Evolutionary conservation across 2,888 invertebrate species (phyloP), one percentile per base, ranked within the genome.

Genomic region (Drosophila picticornis): DNA sequence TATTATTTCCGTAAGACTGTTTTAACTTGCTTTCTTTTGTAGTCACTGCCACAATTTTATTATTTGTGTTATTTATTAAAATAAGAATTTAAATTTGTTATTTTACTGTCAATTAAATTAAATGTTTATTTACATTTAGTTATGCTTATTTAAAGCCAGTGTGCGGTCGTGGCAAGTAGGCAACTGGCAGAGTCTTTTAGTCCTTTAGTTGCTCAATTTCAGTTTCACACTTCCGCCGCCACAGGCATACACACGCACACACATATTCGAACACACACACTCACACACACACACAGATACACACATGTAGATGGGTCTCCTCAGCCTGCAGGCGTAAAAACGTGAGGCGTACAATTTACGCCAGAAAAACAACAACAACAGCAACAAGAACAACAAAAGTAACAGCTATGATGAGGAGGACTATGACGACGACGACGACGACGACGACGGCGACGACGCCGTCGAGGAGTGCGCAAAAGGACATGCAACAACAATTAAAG

Each of bases 121-220:
- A 61, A 36, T 53, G 27, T 22, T n/a, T 36, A 51, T 55, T 40
- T 51, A 5, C 36, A 7, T 32, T n/a, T 22, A 13, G 31, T 57
- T 72, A n/a, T 38, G 31, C 1, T 43, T 43, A 10, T 10, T 58
- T 16, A 11, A 27, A 2, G 43, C 25, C 72, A 80, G 27, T 66
- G 83, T 72, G 73, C 64, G 57, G 56, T 56, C 64, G 51, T 71
- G 70, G 76, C 75, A 82, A 87, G 90, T 84, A 83, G 86, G 84
- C 86, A 85, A 81, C 83, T 72, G 68, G 65, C 71, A 69, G 78
- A 89, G 84, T 87, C 84, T 84, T 84, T 84, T 89, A 86, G 87
- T 87, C 88, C 88, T 90, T 90, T 91, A 91, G 92, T 91, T 91
- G 92, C 92, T 91, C 92, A 91, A 91, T 92, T 91, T 92, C 90